Percentiles rank a stretch among this genome's conserved stretches.
phyloP scores from a whole-genome alignment of 2,797 vertebrate species.

The Pangasius sanitwongsei region DNA sequence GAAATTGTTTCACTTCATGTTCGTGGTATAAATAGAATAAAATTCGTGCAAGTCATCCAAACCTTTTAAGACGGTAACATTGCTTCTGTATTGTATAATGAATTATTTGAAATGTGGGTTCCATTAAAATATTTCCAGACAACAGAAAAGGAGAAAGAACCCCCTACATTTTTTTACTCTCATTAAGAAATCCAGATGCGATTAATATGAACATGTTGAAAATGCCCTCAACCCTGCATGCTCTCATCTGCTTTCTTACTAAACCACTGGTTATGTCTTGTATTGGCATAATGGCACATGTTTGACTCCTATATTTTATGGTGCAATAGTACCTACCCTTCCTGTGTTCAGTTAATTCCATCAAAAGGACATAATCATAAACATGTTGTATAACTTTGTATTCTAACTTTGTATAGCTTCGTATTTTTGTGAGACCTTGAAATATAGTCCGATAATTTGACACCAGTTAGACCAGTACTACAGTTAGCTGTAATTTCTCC shows the following conservation, averaged over 20 bases:
- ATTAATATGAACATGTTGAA: background rate
- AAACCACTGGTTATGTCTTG: background rate
- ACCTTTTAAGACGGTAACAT: background rate
- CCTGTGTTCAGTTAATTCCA: background rate
- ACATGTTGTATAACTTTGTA: background rate
- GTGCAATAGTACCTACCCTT: background rate
- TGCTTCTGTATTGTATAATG: background rate
- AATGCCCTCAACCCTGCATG: background rate
- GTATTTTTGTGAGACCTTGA: background rate
- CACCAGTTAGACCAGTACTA: background rate
- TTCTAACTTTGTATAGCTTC: background rate
- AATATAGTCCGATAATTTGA: background rate
- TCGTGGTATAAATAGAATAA: background rate
- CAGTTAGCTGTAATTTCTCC: background rate
- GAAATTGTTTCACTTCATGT: background rate
- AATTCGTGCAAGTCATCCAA: background rate
- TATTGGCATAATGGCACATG: background rate
- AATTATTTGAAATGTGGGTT: background rate
- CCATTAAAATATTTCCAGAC: background rate
- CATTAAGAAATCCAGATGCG: background rate
- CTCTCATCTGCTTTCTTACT: background rate
- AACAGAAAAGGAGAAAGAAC: background rate
- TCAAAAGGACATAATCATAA: background rate
- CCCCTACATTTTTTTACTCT: background rate
- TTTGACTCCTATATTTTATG: background rate